A percentile compares a stretch with the other conserved stretches of the same genome.
These are phyloP conservation scores for Diorhabda carinulata DNA, from an alignment of 1,140 invertebrate species.

Conservation along the genomic window DNA sequence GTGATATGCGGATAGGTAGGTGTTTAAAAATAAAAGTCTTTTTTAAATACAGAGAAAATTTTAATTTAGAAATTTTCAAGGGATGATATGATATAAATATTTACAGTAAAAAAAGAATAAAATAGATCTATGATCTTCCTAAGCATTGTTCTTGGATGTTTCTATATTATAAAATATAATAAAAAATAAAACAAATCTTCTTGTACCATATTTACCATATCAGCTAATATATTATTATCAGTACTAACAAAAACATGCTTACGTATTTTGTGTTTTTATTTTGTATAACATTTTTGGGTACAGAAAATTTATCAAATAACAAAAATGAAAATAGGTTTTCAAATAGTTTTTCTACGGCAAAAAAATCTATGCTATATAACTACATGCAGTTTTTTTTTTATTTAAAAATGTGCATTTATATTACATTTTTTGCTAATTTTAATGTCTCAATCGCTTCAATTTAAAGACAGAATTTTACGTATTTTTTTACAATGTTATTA, in stretches of 20 bases:
- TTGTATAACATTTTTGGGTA: conserved; percentile 12
- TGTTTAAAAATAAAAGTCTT: conserved; percentile 26
- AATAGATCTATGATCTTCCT: conserved; percentile 37
- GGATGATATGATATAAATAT: conserved; percentile 53
- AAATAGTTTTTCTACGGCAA: conserved; percentile 33
- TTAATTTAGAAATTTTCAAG: conserved; percentile 52
- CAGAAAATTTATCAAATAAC: conserved; percentile 29
- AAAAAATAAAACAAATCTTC: conserved; percentile 34
- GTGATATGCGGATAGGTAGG: too few relatives aligned
- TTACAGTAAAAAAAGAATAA: conserved; percentile 45
- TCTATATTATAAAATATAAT: conserved; percentile 39
- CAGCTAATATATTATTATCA: conserved; percentile 4
- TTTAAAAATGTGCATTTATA: conserved; percentile 47
- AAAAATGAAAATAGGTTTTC: conserved; percentile 15
- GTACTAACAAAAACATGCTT: conserved; percentile 19
- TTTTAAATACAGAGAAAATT: conserved; percentile 51
- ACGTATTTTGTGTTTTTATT: conserved; percentile 15
- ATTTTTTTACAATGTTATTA: conserved; percentile 41
- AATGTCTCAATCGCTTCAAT: conserved; percentile 29
- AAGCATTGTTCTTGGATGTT: conserved; percentile 31
- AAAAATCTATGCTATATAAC: conserved; percentile 36
- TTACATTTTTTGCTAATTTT: conserved; percentile 44
- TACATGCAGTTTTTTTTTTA: conserved; percentile 40
- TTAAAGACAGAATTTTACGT: conserved; percentile 40
- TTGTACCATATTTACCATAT: conserved; percentile 23